Conservation (phyloP, 2,797 vertebrate genomes). For the Leptodactylus fallax region DNA sequence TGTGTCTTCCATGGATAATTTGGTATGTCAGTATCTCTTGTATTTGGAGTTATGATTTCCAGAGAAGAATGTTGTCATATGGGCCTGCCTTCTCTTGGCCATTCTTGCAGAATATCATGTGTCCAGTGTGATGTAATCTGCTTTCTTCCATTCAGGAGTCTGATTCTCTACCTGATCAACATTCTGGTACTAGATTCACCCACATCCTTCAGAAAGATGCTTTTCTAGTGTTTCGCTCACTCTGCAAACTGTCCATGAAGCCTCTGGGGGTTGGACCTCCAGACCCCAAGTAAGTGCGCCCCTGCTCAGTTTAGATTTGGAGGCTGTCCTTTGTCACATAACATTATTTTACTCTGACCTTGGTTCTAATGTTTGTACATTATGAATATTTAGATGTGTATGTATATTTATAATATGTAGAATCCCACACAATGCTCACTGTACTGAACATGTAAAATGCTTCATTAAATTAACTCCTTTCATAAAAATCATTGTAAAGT, state of each 20-base stretch:
- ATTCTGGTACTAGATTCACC: conserved; percentile 85
- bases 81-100: too few relatives aligned
- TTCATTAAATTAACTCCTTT: not conserved
- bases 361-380: too few relatives aligned
- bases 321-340: not conserved
- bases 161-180: conserved; percentile 82
- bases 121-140: not conserved
- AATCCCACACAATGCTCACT: too few relatives aligned
- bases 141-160: conserved; percentile 79
- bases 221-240: conserved; percentile 94
- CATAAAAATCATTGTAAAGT: not conserved
- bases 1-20: conserved; percentile 90
- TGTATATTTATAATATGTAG: too few relatives aligned
- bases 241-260: conserved; percentile 99
- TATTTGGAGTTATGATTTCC: not conserved
- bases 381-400: not conserved
- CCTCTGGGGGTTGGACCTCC: conserved; percentile 94
- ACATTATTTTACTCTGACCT: not conserved
- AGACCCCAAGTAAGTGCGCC: conserved; percentile 88
- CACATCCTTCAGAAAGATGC: conserved; percentile 97
- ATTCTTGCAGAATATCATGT: not conserved
- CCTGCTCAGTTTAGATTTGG: not conserved
- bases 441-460: not conserved
- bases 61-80: not conserved
- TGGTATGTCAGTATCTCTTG: conserved; percentile 76